These are phyloP conservation scores for Ornithorhynchus anatinus DNA, from an alignment of 2,113 vertebrate species.

Conservation along the genomic window DNA sequence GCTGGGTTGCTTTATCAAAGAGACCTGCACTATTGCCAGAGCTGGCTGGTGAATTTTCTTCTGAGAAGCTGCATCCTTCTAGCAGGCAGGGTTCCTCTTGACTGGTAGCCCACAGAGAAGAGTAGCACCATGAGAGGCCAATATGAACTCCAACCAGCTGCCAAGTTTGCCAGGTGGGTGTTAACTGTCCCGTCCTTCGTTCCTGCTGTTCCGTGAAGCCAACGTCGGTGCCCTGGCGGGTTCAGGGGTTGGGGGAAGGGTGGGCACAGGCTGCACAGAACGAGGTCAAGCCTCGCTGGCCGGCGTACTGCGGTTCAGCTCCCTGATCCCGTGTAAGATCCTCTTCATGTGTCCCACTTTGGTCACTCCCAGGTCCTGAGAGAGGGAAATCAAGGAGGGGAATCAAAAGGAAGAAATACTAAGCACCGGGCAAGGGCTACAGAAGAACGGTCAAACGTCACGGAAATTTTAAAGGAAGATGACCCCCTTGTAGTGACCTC, in stretches of 20 bases:
- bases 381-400: no score
- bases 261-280: constrained; percentile 69
- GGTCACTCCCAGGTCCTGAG: constrained; percentile 93
- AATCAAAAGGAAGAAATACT: constrained; percentile 32
- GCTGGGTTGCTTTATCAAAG: constrained; percentile 59
- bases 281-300: constrained; percentile 83
- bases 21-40: constrained; percentile 37
- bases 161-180: not conserved
- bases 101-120: constrained; percentile 34
- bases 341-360: constrained; percentile 98
- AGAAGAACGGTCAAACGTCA: not conserved
- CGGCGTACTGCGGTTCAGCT: constrained; percentile 85
- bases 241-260: constrained; percentile 49
- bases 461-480: not conserved
- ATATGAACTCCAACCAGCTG: constrained; percentile 45
- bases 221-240: constrained; percentile 20
- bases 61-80: not conserved
- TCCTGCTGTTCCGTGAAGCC: constrained; percentile 40
- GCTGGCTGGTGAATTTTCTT: constrained; percentile 20
- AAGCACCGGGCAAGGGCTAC: not conserved
- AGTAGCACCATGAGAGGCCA: constrained; percentile 71
- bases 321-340: constrained; percentile 93
- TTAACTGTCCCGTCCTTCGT: constrained; percentile 34
- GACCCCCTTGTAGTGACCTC: not conserved
- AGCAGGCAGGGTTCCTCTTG: not conserved